Base-by-base conservation (phyloP, 2,797 vertebrate species). In the Artibeus lituratus region DNA sequence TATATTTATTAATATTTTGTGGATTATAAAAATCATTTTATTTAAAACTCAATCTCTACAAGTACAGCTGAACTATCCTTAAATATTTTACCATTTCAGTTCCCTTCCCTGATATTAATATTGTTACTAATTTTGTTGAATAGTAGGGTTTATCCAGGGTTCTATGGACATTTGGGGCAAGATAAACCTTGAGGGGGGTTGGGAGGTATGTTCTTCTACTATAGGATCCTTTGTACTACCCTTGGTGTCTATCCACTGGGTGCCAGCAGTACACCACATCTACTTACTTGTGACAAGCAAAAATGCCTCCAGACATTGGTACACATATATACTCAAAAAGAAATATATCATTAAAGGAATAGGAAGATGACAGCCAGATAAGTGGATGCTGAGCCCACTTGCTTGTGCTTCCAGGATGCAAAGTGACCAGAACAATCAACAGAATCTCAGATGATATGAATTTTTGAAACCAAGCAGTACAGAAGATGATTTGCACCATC, bases 1-100 rank as follows among this genome's bases (percentile, higher is more conserved):
- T 89, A 21, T 74, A 10, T 57, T 83, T 83, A 95, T 69, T 84
- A 96, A 57, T 70, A 94, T 84, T 94, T 87, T 92, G 9, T 81
- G 69, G 6, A 70, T 67, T 77, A 91, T 5, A 57, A 89, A 16
- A 37, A 81, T 1, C 3, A 0, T 87, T 8, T 67, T 72, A 81
- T 84, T 83, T 81, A 82, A 94, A 96, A 69, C 2, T 59, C 12
- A 39, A 88, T 35, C 24, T 57, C 10, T 44, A 29, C 4, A 84
- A 69, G 32, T 49, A 90, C 10, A 49, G 37, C 35, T 49, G 10
- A 95, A 90, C 35, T 77, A 49, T 10, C 14, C 24, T 37, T 89
- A 87, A 83, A n/a, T 78, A 65, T 39, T 15, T 73, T 86, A 82
- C 37, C 37, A 26, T 76, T 94, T 76, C 42, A 72, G 15, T 57